phyloP scores from a whole-genome alignment of 2,113 vertebrate species.

The Meles meles region DNA sequence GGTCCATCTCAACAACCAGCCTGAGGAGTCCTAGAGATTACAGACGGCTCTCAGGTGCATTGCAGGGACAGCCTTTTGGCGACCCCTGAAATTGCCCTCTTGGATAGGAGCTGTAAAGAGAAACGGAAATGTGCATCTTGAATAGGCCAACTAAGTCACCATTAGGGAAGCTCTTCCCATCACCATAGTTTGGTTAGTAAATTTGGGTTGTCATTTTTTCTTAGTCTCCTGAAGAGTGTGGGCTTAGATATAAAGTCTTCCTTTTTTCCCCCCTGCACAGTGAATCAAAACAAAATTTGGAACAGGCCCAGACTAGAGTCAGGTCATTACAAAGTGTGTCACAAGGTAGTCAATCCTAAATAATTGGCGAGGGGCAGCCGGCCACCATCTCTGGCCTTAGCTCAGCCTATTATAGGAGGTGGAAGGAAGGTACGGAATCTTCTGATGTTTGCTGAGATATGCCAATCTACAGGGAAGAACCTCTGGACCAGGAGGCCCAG shows the following conservation, averaged over 20 bases:
- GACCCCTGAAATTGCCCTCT: background rate
- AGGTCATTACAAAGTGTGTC: background rate
- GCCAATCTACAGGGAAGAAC: background rate
- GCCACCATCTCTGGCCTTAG: background rate
- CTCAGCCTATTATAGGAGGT: background rate
- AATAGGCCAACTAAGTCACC: slow-evolving; percentile 29
- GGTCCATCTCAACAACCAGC: background rate
- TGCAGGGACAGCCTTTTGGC: background rate
- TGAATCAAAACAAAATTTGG: slow-evolving; percentile 40
- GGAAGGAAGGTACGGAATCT: background rate
- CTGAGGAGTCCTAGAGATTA: background rate
- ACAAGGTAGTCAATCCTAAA: background rate
- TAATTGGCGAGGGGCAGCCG: background rate
- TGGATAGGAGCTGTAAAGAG: background rate
- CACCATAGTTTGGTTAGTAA: slow-evolving; percentile 75
- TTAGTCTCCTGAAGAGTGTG: slow-evolving; percentile 39
- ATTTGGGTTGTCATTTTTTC: slow-evolving; percentile 45
- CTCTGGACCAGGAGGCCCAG: background rate
- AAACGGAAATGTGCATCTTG: background rate
- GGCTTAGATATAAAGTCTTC: slow-evolving; percentile 16
- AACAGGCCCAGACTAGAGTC: slow-evolving; percentile 5
- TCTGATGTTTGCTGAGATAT: background rate
- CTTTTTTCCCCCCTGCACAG: background rate
- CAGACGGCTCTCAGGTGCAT: background rate
- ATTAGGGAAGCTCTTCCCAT: slow-evolving; percentile 2